phyloP scores from a whole-genome alignment of 2,888 invertebrate genomes.

The Tetragonula carbonaria region DNA sequence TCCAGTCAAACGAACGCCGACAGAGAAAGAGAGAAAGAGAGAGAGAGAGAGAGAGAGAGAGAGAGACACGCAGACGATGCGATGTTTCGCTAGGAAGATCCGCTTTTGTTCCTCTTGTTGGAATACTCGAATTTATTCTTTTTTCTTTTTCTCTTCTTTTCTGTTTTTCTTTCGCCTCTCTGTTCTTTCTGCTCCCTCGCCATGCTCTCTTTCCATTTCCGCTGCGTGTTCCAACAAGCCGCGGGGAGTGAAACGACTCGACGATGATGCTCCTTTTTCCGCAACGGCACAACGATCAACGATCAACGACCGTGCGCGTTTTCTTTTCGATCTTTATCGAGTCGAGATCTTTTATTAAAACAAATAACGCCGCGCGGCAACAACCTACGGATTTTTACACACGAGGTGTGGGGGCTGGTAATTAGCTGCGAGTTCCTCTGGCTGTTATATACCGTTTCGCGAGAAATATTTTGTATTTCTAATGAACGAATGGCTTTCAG shows the following conservation, averaged over 20 bases:
- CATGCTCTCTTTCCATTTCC: conserved; percentile 59
- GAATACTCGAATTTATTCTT: conserved; percentile 63
- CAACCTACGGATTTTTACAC: not conserved
- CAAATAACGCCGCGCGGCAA: conserved; percentile 20
- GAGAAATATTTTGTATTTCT: not conserved
- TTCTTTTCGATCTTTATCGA: conserved; percentile 2
- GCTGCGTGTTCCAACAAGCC: conserved; percentile 16
- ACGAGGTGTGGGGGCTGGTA: not conserved
- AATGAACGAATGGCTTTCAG: too few relatives aligned
- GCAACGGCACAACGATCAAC: not conserved
- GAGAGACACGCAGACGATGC: conserved; percentile 65
- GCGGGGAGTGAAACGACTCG: not conserved
- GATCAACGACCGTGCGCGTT: not conserved
- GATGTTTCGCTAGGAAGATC: conserved; percentile 69
- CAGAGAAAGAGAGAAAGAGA: not conserved
- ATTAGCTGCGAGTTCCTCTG: not conserved
- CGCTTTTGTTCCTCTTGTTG: conserved; percentile 62
- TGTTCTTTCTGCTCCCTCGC: conserved; percentile 19
- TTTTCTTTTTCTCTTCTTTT: conserved; percentile 16
- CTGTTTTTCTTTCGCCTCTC: conserved; percentile 16
- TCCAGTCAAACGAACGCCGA: conserved; percentile 70
- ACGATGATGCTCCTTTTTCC: not conserved
- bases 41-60: not conserved
- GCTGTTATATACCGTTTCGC: not conserved
- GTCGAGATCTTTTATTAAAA: conserved; percentile 33